Evolutionary conservation across 1,140 invertebrate species (phyloP).

Genomic region (Camponotus vicinus): DNA sequence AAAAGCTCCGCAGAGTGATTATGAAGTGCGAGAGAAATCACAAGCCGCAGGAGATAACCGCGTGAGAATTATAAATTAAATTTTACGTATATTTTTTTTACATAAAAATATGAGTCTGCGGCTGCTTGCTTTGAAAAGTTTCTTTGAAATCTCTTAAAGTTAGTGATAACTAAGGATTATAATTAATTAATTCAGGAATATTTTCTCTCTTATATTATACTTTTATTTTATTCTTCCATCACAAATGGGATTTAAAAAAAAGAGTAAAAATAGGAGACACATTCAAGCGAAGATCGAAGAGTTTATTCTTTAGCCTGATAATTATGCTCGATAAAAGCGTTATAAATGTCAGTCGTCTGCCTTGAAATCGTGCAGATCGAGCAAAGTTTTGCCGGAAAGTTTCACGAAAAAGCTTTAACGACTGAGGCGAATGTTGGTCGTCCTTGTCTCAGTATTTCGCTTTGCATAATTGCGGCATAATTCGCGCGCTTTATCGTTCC

Average conservation of each 20-base stretch:
- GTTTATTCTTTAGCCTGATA: constrained; percentile 33
- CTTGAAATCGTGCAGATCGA: not conserved
- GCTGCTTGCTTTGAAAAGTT: not conserved
- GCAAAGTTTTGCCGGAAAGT: constrained; percentile 31
- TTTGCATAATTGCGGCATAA: constrained; percentile 79
- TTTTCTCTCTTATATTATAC: not conserved
- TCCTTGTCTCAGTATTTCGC: constrained; percentile 38
- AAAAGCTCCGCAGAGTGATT: constrained; percentile 41
- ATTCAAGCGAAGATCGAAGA: not conserved
- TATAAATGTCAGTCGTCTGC: constrained; percentile 38
- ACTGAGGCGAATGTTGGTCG: constrained; percentile 38
- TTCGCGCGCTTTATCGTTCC: constrained; percentile 77
- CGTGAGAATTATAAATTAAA: constrained; percentile 15
- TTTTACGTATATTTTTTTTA: not conserved
- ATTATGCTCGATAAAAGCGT: constrained; percentile 26
- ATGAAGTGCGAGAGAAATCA: constrained; percentile 40
- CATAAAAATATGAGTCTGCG: not conserved
- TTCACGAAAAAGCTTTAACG: constrained; percentile 66
- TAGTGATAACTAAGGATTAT: constrained; percentile 7
- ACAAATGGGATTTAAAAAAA: not conserved
- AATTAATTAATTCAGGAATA: not conserved
- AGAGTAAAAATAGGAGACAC: not conserved
- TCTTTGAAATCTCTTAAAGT: not conserved
- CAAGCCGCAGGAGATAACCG: not conserved
- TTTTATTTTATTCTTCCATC: not conserved